Evolutionary conservation across 2,113 vertebrate species (phyloP), one percentile per base, ranked within the genome.

Genomic region (Natator depressus): DNA sequence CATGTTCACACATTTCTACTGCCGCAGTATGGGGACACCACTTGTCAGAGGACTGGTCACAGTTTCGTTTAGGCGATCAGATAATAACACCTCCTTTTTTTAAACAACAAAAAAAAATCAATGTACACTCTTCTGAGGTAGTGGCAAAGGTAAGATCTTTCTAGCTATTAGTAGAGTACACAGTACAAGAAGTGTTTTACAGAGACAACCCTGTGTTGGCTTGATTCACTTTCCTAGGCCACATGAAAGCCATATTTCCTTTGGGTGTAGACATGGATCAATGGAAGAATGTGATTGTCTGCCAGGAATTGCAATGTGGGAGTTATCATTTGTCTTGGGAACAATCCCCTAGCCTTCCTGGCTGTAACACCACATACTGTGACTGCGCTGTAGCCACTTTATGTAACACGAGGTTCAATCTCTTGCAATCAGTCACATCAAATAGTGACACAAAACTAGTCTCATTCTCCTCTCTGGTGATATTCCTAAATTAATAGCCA

Each of bases 121-220:
- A 1, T 1, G 2, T 10, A 12, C 51, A 2, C 19, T 81, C 0
- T 24, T 0, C 6, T 80, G 38, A 0, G 0, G 0, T 13, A 46
- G 20, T 57, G n/a, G 47, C 80, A 57, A n/a, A 2, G 38, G 35
- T 5, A 14, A 78, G 10, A 8, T 50, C 31, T 81, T 76, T 16
- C 20, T 57, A 57, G 42, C 1, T 2, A 3, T 0, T 10, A 5
- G 31, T 29, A 35, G 10, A 51, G 25, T 90, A 47, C 50, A 31
- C 83, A 29, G 1, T 62, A 62, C 29, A 2, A 31, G 31, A 47
- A 25, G 24, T 12, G 22, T 5, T 1, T 8, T 49, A 57, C n/a
- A 14, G 2, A 79, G 78, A 42, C 50, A 72, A 6, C n/a, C 22
- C 38, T 22, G 2, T 6, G 46, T 31, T 2, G 4, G 1, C 27